A percentile compares a stretch with the other conserved stretches of the same genome.
Evolutionary conservation across 2,797 vertebrate species (phyloP).

Genomic region (Poeciliopsis gracilis): DNA sequence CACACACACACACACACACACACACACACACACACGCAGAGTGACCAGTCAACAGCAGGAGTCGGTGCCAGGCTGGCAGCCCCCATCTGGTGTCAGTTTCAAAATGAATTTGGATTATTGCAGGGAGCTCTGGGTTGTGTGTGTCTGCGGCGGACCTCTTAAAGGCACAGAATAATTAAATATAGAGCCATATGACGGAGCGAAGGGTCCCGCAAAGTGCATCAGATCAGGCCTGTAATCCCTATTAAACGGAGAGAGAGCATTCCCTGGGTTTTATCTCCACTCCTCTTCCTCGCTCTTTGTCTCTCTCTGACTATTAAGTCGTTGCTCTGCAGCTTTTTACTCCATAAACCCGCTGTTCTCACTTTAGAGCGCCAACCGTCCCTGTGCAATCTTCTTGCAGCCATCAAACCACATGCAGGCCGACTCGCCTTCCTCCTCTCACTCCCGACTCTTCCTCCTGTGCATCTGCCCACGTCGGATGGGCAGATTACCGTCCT

Average conservation of each 20-base stretch:
- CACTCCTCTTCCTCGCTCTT: conserved; percentile 48
- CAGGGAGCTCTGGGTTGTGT: conserved; percentile 53
- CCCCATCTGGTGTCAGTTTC: conserved; percentile 81
- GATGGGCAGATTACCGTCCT: conserved; percentile 58
- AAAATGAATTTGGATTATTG: conserved; percentile 79
- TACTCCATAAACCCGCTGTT: conserved; percentile 60
- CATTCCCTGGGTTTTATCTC: conserved; percentile 66
- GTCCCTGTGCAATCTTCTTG: conserved; percentile 35
- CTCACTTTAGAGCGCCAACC: conserved; percentile 48
- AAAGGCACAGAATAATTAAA: conserved; percentile 75
- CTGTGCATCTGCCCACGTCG: conserved; percentile 48
- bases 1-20: conserved; percentile 36
- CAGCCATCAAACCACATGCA: conserved; percentile 42
- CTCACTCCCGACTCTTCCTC: conserved; percentile 23
- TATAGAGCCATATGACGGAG: conserved; percentile 71
- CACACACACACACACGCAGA: conserved; percentile 29
- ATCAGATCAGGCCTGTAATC: conserved; percentile 76
- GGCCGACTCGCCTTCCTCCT: conserved; percentile 18
- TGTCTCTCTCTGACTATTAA: conserved; percentile 57
- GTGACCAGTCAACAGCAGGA: conserved; percentile 36
- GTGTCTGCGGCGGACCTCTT: conserved; percentile 50
- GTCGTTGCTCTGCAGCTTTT: conserved; percentile 56
- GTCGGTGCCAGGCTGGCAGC: conserved; percentile 45
- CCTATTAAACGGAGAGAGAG: conserved; percentile 72
- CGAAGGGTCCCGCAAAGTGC: conserved; percentile 69